phyloP scores from a whole-genome alignment of 1,140 invertebrate genomes.

The Holcopasites calliopsidis region DNA sequence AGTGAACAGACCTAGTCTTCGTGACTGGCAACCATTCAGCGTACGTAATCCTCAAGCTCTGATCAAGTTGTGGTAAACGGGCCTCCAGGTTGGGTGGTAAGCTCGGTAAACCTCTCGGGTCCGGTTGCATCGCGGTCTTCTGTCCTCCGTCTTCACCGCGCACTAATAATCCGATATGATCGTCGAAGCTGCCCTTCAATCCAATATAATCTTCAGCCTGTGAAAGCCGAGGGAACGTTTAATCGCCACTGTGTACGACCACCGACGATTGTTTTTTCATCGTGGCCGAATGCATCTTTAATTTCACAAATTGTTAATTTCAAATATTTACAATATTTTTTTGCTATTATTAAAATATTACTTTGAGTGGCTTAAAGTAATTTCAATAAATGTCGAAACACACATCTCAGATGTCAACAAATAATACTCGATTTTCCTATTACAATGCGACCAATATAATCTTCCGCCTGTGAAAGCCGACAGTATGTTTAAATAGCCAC shows the following conservation, averaged over 20 bases:
- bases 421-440: no score
- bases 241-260: neutral
- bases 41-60: slow-evolving; percentile 72
- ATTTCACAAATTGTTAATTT: no score
- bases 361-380: neutral
- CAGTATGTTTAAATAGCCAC: neutral
- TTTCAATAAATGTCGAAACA: no score
- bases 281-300: neutral
- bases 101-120: slow-evolving; percentile 72
- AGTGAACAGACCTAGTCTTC: slow-evolving; percentile 74
- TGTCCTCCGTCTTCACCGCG: slow-evolving; percentile 62
- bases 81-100: slow-evolving; percentile 75
- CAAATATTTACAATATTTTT: no score
- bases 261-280: neutral
- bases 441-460: slow-evolving; percentile 77
- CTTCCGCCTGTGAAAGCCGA: slow-evolving; percentile 70
- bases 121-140: slow-evolving; percentile 65
- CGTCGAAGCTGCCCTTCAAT: slow-evolving; percentile 76
- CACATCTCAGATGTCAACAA: no score
- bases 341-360: neutral
- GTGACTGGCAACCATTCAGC: slow-evolving; percentile 78
- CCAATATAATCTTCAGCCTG: slow-evolving; percentile 77
- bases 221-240: slow-evolving; percentile 23
- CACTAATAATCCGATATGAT: slow-evolving; percentile 73
- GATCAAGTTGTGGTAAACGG: slow-evolving; percentile 73